Percentiles rank a stretch among this genome's conserved stretches.
These are phyloP conservation scores for Acomys russatus DNA, from an alignment of 2,797 vertebrate genomes.

Conservation along the genomic window DNA sequence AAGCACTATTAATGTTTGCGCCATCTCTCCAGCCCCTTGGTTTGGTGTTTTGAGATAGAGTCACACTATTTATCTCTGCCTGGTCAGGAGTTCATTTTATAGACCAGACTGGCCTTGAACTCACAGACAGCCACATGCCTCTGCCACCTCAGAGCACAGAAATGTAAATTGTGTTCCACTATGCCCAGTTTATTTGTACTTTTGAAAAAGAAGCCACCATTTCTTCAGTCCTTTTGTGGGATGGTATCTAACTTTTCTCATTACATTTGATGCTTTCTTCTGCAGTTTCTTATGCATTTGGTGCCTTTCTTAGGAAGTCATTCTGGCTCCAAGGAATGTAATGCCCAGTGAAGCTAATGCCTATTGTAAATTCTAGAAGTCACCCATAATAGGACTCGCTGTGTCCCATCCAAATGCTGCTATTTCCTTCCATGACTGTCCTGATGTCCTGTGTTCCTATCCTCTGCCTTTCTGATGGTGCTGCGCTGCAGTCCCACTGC, in stretches of 20 bases:
- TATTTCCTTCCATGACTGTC: not conserved
- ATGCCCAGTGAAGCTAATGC: not conserved
- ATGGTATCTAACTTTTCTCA: not conserved
- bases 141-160: not conserved
- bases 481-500: not conserved
- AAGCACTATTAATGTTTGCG: not conserved
- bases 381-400: not conserved
- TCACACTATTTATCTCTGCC: not conserved
- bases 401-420: not conserved
- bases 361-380: not conserved
- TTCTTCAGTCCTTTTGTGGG: not conserved
- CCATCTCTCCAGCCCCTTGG: not conserved
- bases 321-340: not conserved
- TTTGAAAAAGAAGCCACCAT: not conserved
- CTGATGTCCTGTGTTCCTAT: not conserved
- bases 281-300: not conserved
- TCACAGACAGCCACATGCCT: not conserved
- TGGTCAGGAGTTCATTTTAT: not conserved
- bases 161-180: not conserved
- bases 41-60: not conserved
- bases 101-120: not conserved
- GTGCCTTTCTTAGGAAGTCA: not conserved
- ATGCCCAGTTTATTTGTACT: not conserved
- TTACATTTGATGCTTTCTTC: not conserved
- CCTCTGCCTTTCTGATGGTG: not conserved